Base-by-base conservation (phyloP, 2,797 vertebrate genomes). In the Anguilla megastoma region DNA sequence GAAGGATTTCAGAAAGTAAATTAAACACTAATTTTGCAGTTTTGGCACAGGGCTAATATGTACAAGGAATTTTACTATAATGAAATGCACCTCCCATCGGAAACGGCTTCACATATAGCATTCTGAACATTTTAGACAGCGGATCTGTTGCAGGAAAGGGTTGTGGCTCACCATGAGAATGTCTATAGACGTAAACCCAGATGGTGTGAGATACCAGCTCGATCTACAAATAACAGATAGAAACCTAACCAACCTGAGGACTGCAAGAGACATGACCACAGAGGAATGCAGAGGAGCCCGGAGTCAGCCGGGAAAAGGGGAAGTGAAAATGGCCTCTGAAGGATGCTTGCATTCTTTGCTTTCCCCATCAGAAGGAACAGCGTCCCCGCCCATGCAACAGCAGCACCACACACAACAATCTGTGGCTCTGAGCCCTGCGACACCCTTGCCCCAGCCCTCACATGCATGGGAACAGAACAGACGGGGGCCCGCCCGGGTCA, bases 81-180 rank as follows among this genome's bases (percentile, higher is more conserved):
- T 52, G 69, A 87, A 71, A 27, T 16, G 1, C 14, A 58, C 52
- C 6, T 41, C 24, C 48, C 80, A 50, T 21, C 52, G 76, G 27
- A 27, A 66, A 12, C 2, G 10, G n/a, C 33, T 12, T 36, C 30
- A 21, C 27, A 48, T 69, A 82, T 12, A 80, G 36, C 8, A 48
- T 30, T 27, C 56, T 18, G 76, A 63, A 87, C 4, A 30, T 63
- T 30, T 87, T 41, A 8, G n/a, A 33, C 80, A 52, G 58, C 9
- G 52, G 56, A 69, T 71, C 63, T 50, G 45, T 84, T 71, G 63
- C 24, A 24, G 76, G 14, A 45, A 36, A 48, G 30, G 24, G 85
- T n/a, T 60, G 60, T 33, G 30, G 48, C 60, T n/a, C 9, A 54
- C 80, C 60, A 84, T 36, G 33, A 84, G 87, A 71, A 87, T 71